Evolutionary conservation across 1,140 invertebrate species (phyloP).

Genomic region (Bradysia coprophila): DNA sequence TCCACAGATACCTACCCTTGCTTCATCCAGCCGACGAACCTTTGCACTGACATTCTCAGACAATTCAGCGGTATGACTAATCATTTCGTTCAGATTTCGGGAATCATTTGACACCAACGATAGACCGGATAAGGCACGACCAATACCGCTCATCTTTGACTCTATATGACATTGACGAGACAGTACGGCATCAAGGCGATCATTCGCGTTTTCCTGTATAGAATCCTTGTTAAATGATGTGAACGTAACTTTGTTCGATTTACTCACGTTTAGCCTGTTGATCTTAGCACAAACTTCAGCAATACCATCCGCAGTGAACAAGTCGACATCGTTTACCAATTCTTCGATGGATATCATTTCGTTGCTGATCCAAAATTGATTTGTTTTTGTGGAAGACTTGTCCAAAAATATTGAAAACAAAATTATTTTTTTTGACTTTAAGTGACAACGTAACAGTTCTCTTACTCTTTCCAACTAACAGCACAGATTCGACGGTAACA

Average conservation of each 20-base stretch:
- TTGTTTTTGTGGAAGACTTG: no score
- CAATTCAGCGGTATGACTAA: slow-evolving; percentile 69
- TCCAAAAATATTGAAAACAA: no score
- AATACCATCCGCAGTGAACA: not conserved
- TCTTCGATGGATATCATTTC: not conserved
- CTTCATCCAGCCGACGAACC: slow-evolving; percentile 84
- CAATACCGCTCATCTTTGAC: slow-evolving; percentile 30
- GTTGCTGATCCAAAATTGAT: no score
- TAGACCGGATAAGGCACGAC: slow-evolving; percentile 33
- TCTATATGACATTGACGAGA: slow-evolving; percentile 33
- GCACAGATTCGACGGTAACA: no score
- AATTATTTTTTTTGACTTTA: no score
- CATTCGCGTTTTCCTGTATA: slow-evolving; percentile 26
- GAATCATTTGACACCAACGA: slow-evolving; percentile 43
- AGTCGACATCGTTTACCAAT: not conserved
- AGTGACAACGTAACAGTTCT: no score
- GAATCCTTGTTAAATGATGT: not conserved
- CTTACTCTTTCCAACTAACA: no score
- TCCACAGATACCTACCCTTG: slow-evolving; percentile 46
- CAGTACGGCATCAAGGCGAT: slow-evolving; percentile 29
- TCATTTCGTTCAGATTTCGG: slow-evolving; percentile 59
- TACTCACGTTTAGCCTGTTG: not conserved
- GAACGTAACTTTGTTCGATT: not conserved
- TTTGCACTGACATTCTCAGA: slow-evolving; percentile 92
- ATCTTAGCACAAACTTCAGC: not conserved